phyloP scores from a whole-genome alignment of 2,888 invertebrate genomes.

The Xestia xanthographa region DNA sequence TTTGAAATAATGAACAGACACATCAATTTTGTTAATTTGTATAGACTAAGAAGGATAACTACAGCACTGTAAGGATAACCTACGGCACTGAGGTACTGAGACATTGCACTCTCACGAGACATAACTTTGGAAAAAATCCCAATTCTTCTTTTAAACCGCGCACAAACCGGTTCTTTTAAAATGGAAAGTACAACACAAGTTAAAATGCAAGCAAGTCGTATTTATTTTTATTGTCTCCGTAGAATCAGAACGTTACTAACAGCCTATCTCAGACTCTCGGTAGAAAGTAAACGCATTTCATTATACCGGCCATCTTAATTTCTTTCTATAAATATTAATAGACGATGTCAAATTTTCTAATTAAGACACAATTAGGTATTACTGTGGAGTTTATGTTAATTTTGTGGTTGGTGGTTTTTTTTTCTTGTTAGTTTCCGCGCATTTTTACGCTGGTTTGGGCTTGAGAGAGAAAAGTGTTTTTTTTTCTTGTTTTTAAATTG shows the following conservation, averaged over 20 bases:
- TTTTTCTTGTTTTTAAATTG: background rate
- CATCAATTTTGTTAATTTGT: too few species aligned
- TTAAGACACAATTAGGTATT: slow-evolving; percentile 64
- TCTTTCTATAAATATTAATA: slow-evolving; percentile 75
- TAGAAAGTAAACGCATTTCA: slow-evolving; percentile 48
- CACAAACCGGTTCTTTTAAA: slow-evolving; percentile 64
- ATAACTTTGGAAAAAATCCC: slow-evolving; percentile 28
- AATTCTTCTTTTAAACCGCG: slow-evolving; percentile 5
- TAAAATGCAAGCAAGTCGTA: slow-evolving; percentile 60
- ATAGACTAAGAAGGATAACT: background rate
- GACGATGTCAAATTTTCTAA: slow-evolving; percentile 69
- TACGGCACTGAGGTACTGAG: background rate
- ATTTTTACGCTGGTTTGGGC: slow-evolving; percentile 38
- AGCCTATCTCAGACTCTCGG: slow-evolving; percentile 68
- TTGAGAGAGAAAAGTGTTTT: slow-evolving; percentile 39
- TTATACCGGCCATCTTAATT: slow-evolving; percentile 65
- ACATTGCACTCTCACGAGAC: slow-evolving; percentile 8
- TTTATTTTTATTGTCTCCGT: slow-evolving; percentile 77
- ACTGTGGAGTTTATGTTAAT: slow-evolving; percentile 52
- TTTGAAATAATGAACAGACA: background rate
- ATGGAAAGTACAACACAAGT: slow-evolving; percentile 71
- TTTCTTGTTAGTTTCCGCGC: slow-evolving; percentile 32
- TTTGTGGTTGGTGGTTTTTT: slow-evolving; percentile 34
- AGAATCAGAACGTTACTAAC: slow-evolving; percentile 82
- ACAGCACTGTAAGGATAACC: background rate